Evolutionary conservation across 2,888 invertebrate genomes (phyloP).

Genomic region (Mesochorus sp.): DNA sequence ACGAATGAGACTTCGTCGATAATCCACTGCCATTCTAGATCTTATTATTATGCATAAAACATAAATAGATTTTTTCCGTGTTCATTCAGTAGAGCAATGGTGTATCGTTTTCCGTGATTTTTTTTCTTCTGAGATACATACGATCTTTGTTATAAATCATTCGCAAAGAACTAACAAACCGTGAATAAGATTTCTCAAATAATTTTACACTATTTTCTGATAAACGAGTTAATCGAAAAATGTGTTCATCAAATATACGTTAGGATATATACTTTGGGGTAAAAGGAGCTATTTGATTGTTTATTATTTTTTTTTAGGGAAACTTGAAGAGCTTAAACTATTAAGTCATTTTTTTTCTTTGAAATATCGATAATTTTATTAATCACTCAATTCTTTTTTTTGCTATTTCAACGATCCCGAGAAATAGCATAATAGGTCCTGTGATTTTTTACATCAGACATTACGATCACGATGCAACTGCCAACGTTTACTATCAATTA

Average conservation of each 20-base stretch:
- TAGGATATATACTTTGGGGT: conserved; percentile 47
- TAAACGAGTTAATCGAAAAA: conserved; percentile 61
- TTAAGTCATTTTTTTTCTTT: conserved; percentile 17
- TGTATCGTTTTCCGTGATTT: conserved; percentile 11
- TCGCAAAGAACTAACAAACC: background rate
- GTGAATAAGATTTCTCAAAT: background rate
- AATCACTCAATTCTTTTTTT: conserved; percentile 2
- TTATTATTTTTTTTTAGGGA: background rate
- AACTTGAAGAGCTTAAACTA: conserved; percentile 2
- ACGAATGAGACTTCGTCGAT: background rate
- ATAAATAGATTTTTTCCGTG: background rate
- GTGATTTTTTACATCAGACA: conserved; percentile 22
- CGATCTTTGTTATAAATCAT: conserved; percentile 30
- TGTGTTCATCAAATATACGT: conserved; percentile 70
- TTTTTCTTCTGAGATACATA: background rate
- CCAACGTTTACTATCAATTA: background rate
- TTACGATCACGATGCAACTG: background rate
- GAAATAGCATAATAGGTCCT: conserved; percentile 7
- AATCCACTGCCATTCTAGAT: conserved; percentile 44
- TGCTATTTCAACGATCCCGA: background rate
- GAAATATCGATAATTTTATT: background rate
- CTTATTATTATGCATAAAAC: background rate
- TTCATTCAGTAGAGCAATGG: background rate
- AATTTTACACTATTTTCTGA: conserved; percentile 57
- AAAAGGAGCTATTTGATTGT: conserved; percentile 13